Conservation (phyloP, 30 jellyfish, hydroid and myxozoan species). For the Thelohanellus kitauei region DNA sequence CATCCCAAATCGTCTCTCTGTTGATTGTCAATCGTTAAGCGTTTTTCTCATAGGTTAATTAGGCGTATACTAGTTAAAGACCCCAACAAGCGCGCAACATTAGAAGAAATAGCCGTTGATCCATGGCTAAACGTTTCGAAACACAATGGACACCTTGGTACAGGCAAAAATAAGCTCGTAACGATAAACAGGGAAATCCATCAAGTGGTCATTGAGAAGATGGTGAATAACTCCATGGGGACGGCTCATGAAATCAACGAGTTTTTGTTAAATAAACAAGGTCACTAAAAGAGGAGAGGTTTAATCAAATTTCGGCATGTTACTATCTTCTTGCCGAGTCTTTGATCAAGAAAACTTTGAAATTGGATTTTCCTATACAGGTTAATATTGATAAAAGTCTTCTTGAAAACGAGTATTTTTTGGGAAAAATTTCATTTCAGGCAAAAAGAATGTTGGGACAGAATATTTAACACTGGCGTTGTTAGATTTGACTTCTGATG, state of each 20-base stretch:
- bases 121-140: constrained; percentile 21
- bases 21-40: constrained; percentile 18
- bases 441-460: no score
- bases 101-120: constrained; percentile 27
- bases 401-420: no score
- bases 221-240: background rate
- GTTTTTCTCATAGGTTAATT: constrained; percentile 13
- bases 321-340: constrained; percentile 55
- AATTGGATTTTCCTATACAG: no score
- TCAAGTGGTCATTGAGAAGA: background rate
- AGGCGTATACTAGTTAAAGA: constrained; percentile 43
- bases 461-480: no score
- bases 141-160: constrained; percentile 1
- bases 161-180: background rate
- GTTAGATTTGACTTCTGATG: no score
- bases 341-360: constrained; percentile 12
- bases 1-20: constrained; percentile 35
- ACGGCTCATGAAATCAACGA: background rate
- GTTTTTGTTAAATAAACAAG: constrained; percentile 6
- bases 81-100: constrained; percentile 39
- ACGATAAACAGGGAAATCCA: background rate
- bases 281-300: constrained; percentile 32
- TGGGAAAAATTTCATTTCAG: no score
- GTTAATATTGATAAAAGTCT: no score
- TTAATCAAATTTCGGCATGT: constrained; percentile 57